These are phyloP conservation scores for Girardinichthys multiradiatus DNA, from an alignment of 2,113 vertebrate genomes.

Conservation along the genomic window DNA sequence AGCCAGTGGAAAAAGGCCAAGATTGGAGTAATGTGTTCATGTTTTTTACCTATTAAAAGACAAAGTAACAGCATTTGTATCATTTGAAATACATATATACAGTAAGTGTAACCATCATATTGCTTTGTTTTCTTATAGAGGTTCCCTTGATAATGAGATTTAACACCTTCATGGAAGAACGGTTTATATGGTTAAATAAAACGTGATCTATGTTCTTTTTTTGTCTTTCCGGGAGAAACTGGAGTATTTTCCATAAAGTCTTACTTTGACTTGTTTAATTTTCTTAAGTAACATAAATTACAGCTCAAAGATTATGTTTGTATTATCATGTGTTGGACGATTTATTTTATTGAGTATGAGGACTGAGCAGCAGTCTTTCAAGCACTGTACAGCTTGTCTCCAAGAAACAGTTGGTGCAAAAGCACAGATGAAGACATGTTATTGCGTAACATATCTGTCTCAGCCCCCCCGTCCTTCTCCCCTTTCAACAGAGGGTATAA, in stretches of 20 bases:
- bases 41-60: too few relatives aligned
- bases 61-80: too few relatives aligned
- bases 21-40: too few relatives aligned
- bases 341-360: not conserved
- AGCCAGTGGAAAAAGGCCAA: too few relatives aligned
- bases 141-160: not conserved
- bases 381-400: not conserved
- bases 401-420: not conserved
- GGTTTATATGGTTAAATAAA: not conserved
- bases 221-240: not conserved
- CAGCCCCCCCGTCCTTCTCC: slow-evolving; percentile 7
- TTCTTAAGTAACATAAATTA: not conserved
- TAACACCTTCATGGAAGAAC: not conserved
- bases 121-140: too few relatives aligned
- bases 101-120: too few relatives aligned
- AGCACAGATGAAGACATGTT: slow-evolving; percentile 2
- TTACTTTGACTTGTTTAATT: not conserved
- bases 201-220: not conserved
- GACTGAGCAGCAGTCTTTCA: not conserved
- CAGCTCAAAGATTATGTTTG: not conserved
- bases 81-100: too few relatives aligned
- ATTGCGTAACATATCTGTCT: slow-evolving; percentile 6
- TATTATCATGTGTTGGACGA: not conserved
- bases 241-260: not conserved
- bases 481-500: slow-evolving; percentile 56